Evolutionary conservation across 2,113 vertebrate species (phyloP).

Genomic region (Deroptyus accipitrinus): DNA sequence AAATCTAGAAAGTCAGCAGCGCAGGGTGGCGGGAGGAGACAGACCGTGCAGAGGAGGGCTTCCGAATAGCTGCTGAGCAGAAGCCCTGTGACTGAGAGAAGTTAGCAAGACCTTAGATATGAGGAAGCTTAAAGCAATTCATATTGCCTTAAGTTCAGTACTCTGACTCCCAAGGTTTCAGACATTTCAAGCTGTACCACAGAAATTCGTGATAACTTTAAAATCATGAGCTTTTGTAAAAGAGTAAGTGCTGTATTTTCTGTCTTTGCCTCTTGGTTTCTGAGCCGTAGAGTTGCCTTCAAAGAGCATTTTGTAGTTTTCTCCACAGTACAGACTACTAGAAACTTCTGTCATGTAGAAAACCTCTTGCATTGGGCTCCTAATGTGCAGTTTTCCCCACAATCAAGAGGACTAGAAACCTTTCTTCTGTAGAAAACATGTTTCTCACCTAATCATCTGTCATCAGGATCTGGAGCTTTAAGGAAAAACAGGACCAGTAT

Average conservation of each 20-base stretch:
- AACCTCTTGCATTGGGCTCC: background rate
- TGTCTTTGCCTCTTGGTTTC: background rate
- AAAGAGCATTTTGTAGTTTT: background rate
- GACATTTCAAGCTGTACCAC: background rate
- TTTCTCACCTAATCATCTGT: slow-evolving; percentile 32
- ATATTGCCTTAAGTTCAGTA: background rate
- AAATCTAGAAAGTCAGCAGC: background rate
- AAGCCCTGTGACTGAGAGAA: background rate
- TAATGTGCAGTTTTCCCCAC: background rate
- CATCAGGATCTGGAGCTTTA: slow-evolving; percentile 1
- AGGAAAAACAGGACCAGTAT: background rate
- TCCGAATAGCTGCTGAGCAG: background rate
- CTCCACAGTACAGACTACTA: background rate
- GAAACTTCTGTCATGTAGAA: background rate
- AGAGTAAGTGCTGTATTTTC: background rate
- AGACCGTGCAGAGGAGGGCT: background rate
- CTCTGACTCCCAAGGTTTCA: background rate
- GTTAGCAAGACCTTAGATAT: background rate
- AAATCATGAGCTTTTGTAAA: background rate
- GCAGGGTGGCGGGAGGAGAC: background rate
- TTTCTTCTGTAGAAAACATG: background rate
- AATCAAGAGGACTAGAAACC: background rate
- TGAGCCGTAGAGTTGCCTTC: background rate
- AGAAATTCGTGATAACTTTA: background rate
- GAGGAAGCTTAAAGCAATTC: background rate